A percentile compares a stretch with the other conserved stretches of the same genome.
These are phyloP conservation scores for Nothura maculosa DNA, from an alignment of 2,797 vertebrate genomes.

Conservation along the genomic window DNA sequence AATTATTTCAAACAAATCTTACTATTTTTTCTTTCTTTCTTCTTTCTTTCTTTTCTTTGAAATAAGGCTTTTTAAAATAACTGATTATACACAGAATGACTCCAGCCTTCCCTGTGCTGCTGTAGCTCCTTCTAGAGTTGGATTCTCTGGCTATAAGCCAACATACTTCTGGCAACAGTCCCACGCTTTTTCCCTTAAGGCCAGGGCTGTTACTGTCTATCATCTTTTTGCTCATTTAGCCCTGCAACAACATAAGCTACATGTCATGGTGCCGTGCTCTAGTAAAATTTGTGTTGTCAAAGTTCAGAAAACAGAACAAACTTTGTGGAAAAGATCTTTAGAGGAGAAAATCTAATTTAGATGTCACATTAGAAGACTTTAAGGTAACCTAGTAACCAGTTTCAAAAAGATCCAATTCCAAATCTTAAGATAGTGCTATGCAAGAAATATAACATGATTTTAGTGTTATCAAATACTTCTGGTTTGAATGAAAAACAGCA, in stretches of 20 bases:
- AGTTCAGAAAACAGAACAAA: neutral
- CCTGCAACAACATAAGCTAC: neutral
- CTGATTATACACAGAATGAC: neutral
- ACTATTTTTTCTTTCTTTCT: too few relatives aligned
- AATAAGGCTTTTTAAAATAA: neutral
- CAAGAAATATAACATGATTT: neutral
- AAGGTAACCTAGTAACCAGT: neutral
- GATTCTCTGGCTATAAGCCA: slow-evolving; percentile 24
- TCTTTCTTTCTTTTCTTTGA: neutral
- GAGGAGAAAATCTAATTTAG: neutral
- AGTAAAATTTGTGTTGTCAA: neutral
- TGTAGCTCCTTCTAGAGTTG: neutral
- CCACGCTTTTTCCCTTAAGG: neutral
- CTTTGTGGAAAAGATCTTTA: neutral
- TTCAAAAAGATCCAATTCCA: neutral
- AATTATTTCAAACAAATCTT: neutral
- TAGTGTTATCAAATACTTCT: neutral
- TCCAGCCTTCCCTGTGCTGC: neutral
- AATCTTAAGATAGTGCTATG: neutral
- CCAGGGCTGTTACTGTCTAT: slow-evolving; percentile 9
- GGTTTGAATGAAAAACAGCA: neutral
- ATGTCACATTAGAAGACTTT: neutral
- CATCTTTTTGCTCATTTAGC: slow-evolving; percentile 5
- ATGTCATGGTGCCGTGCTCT: neutral
- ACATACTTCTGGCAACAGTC: neutral